Evolutionary conservation across 2,888 invertebrate species (phyloP), one percentile per base, ranked within the genome.

Genomic region (Clepsis dumicolana): DNA sequence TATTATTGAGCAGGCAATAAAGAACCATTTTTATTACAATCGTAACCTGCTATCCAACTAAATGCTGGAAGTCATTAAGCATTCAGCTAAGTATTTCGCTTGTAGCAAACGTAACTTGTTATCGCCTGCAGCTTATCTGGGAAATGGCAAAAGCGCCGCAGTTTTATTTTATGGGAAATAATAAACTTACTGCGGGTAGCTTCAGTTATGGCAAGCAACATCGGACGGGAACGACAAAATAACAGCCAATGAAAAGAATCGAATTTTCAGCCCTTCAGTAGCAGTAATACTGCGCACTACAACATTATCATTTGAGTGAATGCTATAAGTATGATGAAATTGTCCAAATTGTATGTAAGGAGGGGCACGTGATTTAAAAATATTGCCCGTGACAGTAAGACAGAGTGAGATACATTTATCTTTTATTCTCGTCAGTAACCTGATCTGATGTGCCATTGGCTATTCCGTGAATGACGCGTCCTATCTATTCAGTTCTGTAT

Each of bases 161-260:
- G 63, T 63, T 10, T 61, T 59, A 44, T 64, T 68, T 68, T 68
- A 68, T 68, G 63, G 52, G 52, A 29, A 59, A 68, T 59, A 68
- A 63, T 64, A 68, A 68, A 64, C 50, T 67, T 50, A 62, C 63
- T 29, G 59, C 38, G 67, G 56, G 48, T 21, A 27, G 27, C 57
- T 38, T 10, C 63, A 48, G 41, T 68, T 59, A 68, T 64, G 57
- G 27, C 64, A 53, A 38, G 38, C 25, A 14, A 38, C 25, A 16
- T 38, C 41, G 38, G 53, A 38, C 50, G 48, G 29, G 21, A 32
- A 32, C 32, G 64, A 27, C 48, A 56, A 53, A 59, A 68, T 64
- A 41, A 64, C 50, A 27, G 29, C 25, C 63, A 52, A 59, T 64
- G 57, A 41, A 59, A 67, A 63, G n/a, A 68, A 56, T 50, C 24